Evolutionary conservation across 2,113 vertebrate genomes (phyloP), one percentile per base, ranked within the genome.

Genomic region (Microcebus tavaratra): DNA sequence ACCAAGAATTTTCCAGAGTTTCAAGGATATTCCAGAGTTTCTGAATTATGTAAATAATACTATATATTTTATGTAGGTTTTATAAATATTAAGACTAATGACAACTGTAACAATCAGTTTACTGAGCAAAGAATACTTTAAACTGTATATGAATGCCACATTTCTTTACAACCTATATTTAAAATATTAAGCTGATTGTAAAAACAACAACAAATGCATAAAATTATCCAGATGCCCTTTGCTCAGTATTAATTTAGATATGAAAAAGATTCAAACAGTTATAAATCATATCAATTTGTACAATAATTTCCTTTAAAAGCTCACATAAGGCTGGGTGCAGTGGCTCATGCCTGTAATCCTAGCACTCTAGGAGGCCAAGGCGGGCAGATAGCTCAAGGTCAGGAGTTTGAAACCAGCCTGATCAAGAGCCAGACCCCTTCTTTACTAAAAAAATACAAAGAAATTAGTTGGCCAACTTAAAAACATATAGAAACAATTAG

Each of bases 121-220:
- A 85, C 42, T 95, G 31, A 92, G 42, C 34, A 81, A 75, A 86
- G 36, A 76, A 53, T 20, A 70, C 59, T 89, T 48, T 88, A 57
- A 72, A 88, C 29, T 55, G 11, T 42, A 65, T 36, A 79, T 27
- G 78, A 70, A 59, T 78, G 48, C 9, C 18, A 3, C 20, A 59
- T 88, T 90, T 95, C 45, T 95, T 83, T 59, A 91, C 14, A 84
- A 84, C 21, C 39, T 88, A 39, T 50, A 84, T n/a, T 34, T 42
- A 83, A 39, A 36, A 73, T 72, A 29, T 27, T 86, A 82, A 90
- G 7, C 61, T 68, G 7, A 39, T 59, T 75, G 67, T 36, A 53
- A 68, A 78, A 50, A 39, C 4, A 72, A 34, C 4, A 72, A 5
- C n/a, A 79, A 76, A 95, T 57, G 18, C 0, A 57, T 29, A 50